Evolutionary conservation across 2,797 vertebrate species (phyloP), one percentile per base, ranked within the genome.

Genomic region (Protonibea diacanthus): DNA sequence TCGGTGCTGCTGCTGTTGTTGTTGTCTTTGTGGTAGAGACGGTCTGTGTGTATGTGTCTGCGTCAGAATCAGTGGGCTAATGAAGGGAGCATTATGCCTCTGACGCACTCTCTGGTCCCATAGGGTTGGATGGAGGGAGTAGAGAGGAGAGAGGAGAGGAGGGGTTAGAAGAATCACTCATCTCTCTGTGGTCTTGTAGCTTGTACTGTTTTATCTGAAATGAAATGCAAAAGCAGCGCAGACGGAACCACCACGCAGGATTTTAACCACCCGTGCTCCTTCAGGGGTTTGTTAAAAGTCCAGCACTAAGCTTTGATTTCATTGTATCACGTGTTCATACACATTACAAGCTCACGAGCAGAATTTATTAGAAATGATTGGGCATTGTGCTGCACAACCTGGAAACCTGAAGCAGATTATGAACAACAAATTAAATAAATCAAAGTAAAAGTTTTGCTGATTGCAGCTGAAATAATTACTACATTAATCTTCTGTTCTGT

Each of bases 101-200:
- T 93, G 93, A 93, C 89, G 93, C 92, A 94, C 81, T 86, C 90
- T 71, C 83, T 9, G 20, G 59, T 89, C 91, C 90, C 91, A 77
- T 62, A 80, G 86, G 91, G 83, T 73, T 80, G 74, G 76, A 88
- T 87, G 81, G 86, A 89, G 74, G 58, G 78, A 84, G 64, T 21
- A 23, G 56, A 82, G 69, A 83, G 66, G 73, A 82, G 73, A 82
- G 69, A 83, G 66, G 73, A 71, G 70, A 66, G 84, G 84, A 79
- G 75, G 69, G 66, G 81, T 73, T 21, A 55, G 62, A 68, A 52
- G 64, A 67, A 68, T 66, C 49, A 53, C 62, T 77, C 8, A 2
- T 78, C 64, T 71, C 71, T 72, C 78, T 62, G 48, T 56, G 75
- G 72, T 72, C 69, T 74, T 29, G 1, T 23, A 42, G 62, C 49